Base-by-base conservation (phyloP, 2,797 vertebrate genomes). In the Petrocephalus sullivani region DNA sequence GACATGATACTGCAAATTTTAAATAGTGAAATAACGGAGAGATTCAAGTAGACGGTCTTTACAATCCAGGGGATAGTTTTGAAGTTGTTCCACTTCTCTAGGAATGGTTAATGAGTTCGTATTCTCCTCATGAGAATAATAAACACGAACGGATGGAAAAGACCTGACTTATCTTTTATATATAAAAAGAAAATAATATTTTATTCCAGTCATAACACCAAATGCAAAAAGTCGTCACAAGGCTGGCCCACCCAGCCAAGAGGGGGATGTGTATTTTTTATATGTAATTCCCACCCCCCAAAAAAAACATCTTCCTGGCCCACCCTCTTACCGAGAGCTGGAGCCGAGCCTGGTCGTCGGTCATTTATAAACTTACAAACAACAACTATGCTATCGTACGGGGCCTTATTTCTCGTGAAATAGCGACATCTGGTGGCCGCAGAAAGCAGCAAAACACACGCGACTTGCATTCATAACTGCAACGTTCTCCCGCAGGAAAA, bases 351-450 rank as follows among this genome's bases (percentile, higher is more conserved):
- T 28, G 28, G 28, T 28, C 28, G 33, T 75, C 33, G 14, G 67
- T 8, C 6, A 75, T 75, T 75, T 75, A 41, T 75, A 75, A 75
- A 37, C 2, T 75, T 33, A 75, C 41, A n/a, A 7, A 49, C 41
- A 81, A n/a, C 41, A 14, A n/a, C n/a, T 1, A 37, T 37, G 4
- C 33, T 28, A 58, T 37, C 19, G 58, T 86, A 58, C 3, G 23
- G 12, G 16, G 9, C 33, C 1, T 60, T 86, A 58, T 86, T 58
- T 57, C 33, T 19, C 84, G 57, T 89, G 90, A 81, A 93, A 94
- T 90, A 95, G 93, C 90, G 95, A 93, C 95, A 94, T 91, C 95
- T 94, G 93, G 93, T 91, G 95, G 89, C 61, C 4, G 51, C 4
- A 14, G 56, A 84, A 84, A 23, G 82, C 46, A 49, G 46, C 46